These are phyloP conservation scores for Agelaius phoeniceus DNA, from an alignment of 2,113 vertebrate genomes.

Conservation along the genomic window DNA sequence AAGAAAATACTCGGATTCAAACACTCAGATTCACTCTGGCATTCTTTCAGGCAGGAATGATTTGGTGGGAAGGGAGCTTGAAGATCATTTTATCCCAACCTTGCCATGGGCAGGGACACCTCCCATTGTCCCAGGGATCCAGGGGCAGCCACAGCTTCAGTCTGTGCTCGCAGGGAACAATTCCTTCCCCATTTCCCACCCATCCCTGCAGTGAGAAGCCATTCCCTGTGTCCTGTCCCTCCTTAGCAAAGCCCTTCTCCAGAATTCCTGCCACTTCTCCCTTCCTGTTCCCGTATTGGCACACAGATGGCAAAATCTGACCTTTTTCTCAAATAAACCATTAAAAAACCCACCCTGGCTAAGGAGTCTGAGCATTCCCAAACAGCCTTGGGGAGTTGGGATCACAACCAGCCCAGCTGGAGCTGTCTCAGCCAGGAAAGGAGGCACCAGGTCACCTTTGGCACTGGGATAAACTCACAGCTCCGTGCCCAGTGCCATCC, in stretches of 20 bases:
- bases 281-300: fast-evolving
- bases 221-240: not conserved
- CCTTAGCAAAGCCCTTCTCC: not conserved
- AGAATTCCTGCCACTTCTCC: not conserved
- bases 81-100: not conserved
- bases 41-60: not conserved
- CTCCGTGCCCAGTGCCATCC: fast-evolving
- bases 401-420: fast-evolving
- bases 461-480: fast-evolving
- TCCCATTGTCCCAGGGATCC: not conserved
- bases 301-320: fast-evolving
- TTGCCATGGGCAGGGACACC: not conserved
- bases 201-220: fast-evolving
- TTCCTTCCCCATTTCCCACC: not conserved
- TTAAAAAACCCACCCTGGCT: not conserved
- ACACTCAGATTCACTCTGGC: not conserved
- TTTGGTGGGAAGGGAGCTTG: not conserved
- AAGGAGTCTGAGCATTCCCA: not conserved
- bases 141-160: not conserved
- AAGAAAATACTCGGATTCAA: too few species aligned
- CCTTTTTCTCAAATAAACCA: not conserved
- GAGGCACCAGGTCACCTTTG: not conserved
- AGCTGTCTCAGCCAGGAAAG: not conserved
- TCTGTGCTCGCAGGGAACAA: not conserved
- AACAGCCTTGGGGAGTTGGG: fast-evolving